Conservation (phyloP, 1,140 invertebrate genomes). For the Drosophila cardini region DNA sequence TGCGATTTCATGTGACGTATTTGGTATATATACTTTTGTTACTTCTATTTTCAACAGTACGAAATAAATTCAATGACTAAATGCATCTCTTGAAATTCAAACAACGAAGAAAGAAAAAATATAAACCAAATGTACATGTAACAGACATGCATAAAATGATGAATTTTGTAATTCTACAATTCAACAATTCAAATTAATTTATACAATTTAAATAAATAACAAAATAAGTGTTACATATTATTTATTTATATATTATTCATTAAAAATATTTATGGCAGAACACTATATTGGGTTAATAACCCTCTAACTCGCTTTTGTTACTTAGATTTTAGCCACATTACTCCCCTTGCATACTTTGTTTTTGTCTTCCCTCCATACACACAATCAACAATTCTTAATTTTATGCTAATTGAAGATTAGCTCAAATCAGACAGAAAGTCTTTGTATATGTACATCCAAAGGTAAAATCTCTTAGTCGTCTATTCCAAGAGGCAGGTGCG, state of each 20-base stretch:
- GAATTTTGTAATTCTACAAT: slow-evolving; percentile 5
- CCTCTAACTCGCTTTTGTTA: slow-evolving; percentile 11
- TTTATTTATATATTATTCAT: slow-evolving; percentile 36
- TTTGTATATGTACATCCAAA: slow-evolving; percentile 52
- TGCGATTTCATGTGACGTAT: slow-evolving; percentile 14
- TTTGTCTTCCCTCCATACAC: slow-evolving; percentile 26
- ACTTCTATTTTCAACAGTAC: background rate
- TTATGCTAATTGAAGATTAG: slow-evolving; percentile 31
- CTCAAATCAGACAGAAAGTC: slow-evolving; percentile 21
- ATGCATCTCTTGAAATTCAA: slow-evolving; percentile 4
- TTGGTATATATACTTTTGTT: slow-evolving; percentile 9
- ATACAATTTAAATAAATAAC: slow-evolving; percentile 30
- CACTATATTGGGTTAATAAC: slow-evolving; percentile 3
- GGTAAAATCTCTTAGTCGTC: slow-evolving; percentile 32
- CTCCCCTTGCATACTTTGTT: slow-evolving; percentile 1
- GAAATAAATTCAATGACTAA: background rate
- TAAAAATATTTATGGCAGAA: slow-evolving; percentile 55
- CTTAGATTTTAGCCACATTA: slow-evolving; percentile 49
- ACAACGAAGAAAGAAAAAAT: background rate
- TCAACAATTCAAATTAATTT: slow-evolving; percentile 22
- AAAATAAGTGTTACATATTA: slow-evolving; percentile 28
- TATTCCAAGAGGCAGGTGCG: slow-evolving; percentile 89
- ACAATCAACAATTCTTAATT: slow-evolving; percentile 31
- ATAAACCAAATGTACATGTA: background rate
- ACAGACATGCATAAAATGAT: slow-evolving; percentile 15